Evolutionary conservation across 1,140 invertebrate species (phyloP).

Genomic region (Agrilus planipennis): DNA sequence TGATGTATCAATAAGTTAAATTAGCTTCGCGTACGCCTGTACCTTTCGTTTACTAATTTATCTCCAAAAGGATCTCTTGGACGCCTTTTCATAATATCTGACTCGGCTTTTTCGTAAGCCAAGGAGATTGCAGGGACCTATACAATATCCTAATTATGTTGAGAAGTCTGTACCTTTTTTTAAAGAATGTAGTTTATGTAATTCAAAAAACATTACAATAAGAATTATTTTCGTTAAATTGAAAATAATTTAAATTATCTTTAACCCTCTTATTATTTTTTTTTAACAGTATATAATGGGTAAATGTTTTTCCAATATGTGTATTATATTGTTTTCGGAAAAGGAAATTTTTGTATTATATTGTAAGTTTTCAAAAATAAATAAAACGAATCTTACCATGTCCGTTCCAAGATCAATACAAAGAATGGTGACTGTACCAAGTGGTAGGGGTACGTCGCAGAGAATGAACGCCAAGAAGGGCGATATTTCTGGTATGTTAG

Average conservation of each 20-base stretch:
- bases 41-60: conserved; percentile 97
- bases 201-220: no score
- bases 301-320: no score
- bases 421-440: conserved; percentile 97
- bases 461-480: conserved; percentile 98
- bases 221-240: no score
- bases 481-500: conserved; percentile 98
- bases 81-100: conserved; percentile 98
- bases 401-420: conserved; percentile 99
- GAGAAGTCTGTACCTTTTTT: no score
- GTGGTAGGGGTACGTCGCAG: conserved; percentile 89
- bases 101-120: conserved; percentile 95
- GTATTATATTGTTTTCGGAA: no score
- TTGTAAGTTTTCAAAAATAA: conserved; percentile 2
- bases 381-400: conserved; percentile 71
- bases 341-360: no score
- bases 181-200: no score
- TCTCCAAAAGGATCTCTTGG: conserved; percentile 90
- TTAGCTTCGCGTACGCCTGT: no score
- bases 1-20: conserved; percentile 15
- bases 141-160: no score
- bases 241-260: no score
- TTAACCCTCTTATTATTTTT: no score
- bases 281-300: no score
- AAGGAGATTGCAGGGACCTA: conserved; percentile 96